Evolutionary conservation across 2,113 vertebrate species (phyloP).

Genomic region (Genyomyrus donnyi): DNA sequence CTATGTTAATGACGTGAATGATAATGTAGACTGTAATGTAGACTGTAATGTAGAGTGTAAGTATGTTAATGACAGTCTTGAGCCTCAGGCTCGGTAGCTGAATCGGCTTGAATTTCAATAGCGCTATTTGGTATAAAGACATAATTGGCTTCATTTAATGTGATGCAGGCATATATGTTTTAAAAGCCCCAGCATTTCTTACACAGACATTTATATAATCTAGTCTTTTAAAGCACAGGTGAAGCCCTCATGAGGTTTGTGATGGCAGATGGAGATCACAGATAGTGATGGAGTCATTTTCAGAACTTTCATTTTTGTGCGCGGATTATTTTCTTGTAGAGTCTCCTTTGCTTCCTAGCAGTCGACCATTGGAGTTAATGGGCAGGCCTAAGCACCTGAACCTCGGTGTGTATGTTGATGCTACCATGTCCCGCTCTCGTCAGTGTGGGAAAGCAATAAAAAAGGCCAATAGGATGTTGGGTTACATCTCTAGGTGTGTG

Average conservation of each 20-base stretch:
- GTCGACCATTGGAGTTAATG: background rate
- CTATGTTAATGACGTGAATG: background rate
- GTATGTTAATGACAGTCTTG: background rate
- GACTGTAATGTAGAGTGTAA: background rate
- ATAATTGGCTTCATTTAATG: slow-evolving; percentile 1
- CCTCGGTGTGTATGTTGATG: no score
- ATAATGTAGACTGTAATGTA: background rate
- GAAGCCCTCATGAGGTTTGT: background rate
- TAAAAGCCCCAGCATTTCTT: background rate
- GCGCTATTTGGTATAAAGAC: background rate
- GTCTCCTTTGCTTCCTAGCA: background rate
- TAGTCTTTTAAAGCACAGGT: background rate
- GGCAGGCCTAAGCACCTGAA: background rate
- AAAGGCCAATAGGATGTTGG: no score
- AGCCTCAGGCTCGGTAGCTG: background rate
- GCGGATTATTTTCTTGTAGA: background rate
- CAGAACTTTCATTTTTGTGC: background rate
- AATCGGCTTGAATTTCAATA: background rate
- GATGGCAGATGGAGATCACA: background rate
- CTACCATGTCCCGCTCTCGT: no score
- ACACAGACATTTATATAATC: background rate
- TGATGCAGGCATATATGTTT: background rate
- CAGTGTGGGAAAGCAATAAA: no score
- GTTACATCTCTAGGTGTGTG: no score
- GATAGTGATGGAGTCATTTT: background rate